These are phyloP conservation scores for Sebastes kiyomatsui DNA, from an alignment of 2,797 vertebrate species.

Conservation along the genomic window DNA sequence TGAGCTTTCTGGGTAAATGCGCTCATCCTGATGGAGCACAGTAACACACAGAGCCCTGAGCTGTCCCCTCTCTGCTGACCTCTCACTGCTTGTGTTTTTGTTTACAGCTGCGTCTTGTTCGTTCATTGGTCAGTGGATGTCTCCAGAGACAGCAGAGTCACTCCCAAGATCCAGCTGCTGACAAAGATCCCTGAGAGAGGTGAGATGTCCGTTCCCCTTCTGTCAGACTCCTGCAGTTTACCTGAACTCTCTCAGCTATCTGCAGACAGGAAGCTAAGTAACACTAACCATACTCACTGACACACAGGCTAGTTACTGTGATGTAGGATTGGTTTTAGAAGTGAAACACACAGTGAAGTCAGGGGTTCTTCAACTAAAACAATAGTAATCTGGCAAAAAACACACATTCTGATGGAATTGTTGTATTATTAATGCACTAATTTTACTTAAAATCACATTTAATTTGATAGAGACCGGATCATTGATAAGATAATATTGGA, in stretches of 20 bases:
- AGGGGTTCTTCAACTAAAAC: not conserved
- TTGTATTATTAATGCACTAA: not conserved
- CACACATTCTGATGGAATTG: not conserved
- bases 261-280: not conserved
- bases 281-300: not conserved
- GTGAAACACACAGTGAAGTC: not conserved
- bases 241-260: not conserved
- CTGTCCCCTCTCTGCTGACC: not conserved
- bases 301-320: not conserved
- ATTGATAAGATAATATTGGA: not conserved
- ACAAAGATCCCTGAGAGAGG: constrained; percentile 87
- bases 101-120: constrained; percentile 46
- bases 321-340: not conserved
- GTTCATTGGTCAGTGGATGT: constrained; percentile 87
- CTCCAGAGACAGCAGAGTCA: constrained; percentile 80
- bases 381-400: not conserved
- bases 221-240: not conserved
- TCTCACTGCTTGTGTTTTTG: not conserved
- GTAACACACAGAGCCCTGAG: not conserved
- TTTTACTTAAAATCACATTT: not conserved
- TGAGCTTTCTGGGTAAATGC: constrained; percentile 82
- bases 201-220: constrained; percentile 53
- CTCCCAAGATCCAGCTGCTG: constrained; percentile 86
- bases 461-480: not conserved
- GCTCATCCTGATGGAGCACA: not conserved